These are phyloP conservation scores for Pediacus dermestoides DNA, from an alignment of 2,888 invertebrate genomes.

Conservation along the genomic window DNA sequence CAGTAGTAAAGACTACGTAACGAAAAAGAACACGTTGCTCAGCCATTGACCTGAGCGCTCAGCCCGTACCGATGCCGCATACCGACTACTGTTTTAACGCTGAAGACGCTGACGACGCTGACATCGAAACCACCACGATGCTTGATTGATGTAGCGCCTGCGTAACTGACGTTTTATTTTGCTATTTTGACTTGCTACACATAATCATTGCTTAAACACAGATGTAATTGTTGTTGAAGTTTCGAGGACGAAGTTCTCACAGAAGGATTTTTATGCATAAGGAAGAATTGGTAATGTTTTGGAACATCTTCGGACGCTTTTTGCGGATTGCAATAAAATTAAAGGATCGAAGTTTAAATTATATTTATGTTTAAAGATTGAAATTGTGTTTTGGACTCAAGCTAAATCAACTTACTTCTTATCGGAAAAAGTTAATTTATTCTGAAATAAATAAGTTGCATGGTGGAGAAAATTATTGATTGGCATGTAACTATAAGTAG, in stretches of 20 bases:
- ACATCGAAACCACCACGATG: constrained; percentile 18
- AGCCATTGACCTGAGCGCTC: constrained; percentile 29
- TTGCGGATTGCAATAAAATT: no score
- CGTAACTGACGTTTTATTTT: constrained; percentile 21
- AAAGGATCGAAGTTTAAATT: no score
- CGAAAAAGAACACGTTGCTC: constrained; percentile 32
- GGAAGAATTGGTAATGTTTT: no score
- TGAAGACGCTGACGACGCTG: constrained; percentile 5
- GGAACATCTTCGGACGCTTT: no score
- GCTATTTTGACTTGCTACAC: constrained; percentile 3
- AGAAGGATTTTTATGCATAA: no score
- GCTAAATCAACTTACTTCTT: no score
- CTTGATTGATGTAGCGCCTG: constrained; percentile 26
- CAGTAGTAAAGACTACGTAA: constrained; percentile 17
- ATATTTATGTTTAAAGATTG: no score
- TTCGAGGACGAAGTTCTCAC: constrained; percentile 3
- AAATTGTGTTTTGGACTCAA: no score
- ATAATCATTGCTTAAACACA: constrained; percentile 1
- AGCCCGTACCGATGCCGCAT: constrained; percentile 29
- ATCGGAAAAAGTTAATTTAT: no score
- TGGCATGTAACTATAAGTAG: no score
- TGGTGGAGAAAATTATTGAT: no score
- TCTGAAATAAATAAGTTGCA: no score
- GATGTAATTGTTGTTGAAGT: constrained; percentile 1
- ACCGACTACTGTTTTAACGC: constrained; percentile 27